Evolutionary conservation across 2,888 invertebrate genomes (phyloP).

Genomic region (Piscicola geometra): DNA sequence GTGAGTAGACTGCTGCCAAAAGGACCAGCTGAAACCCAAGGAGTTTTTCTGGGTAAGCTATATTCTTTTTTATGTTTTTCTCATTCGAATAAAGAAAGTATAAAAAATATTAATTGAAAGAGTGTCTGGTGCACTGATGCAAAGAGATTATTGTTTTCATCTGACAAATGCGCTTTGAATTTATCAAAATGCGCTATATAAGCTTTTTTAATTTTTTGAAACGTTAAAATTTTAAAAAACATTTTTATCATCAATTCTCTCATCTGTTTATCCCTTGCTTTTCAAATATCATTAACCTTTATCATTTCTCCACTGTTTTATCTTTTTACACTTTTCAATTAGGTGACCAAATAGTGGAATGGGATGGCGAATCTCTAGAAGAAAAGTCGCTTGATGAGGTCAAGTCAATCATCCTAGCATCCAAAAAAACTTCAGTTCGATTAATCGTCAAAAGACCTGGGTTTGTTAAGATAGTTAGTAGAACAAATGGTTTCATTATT

Average conservation of each 20-base stretch:
- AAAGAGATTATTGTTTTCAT: background rate
- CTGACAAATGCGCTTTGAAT: background rate
- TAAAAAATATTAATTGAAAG: background rate
- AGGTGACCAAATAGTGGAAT: slow-evolving; percentile 69
- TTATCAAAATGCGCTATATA: background rate
- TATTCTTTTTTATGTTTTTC: too few relatives aligned
- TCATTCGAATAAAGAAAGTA: too few relatives aligned
- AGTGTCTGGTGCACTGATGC: too few relatives aligned
- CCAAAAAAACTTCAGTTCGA: background rate
- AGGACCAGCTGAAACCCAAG: slow-evolving; percentile 78
- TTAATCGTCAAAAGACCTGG: slow-evolving; percentile 24
- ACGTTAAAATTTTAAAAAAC: too few relatives aligned
- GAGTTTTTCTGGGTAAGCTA: slow-evolving; percentile 71
- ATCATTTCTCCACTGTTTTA: too few relatives aligned
- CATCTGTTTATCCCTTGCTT: too few relatives aligned
- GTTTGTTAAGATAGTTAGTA: too few relatives aligned
- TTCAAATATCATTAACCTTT: too few relatives aligned
- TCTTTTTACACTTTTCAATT: too few relatives aligned
- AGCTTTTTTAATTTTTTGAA: too few relatives aligned
- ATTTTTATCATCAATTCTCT: too few relatives aligned
- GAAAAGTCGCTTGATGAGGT: slow-evolving; percentile 51
- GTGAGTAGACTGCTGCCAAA: slow-evolving; percentile 74
- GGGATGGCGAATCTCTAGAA: slow-evolving; percentile 80
- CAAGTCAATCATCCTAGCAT: slow-evolving; percentile 6
- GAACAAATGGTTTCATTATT: too few relatives aligned